A percentile compares a stretch with the other conserved stretches of the same genome.
Conservation (phyloP, 2,888 invertebrate genomes). For the Muscina levida region DNA sequence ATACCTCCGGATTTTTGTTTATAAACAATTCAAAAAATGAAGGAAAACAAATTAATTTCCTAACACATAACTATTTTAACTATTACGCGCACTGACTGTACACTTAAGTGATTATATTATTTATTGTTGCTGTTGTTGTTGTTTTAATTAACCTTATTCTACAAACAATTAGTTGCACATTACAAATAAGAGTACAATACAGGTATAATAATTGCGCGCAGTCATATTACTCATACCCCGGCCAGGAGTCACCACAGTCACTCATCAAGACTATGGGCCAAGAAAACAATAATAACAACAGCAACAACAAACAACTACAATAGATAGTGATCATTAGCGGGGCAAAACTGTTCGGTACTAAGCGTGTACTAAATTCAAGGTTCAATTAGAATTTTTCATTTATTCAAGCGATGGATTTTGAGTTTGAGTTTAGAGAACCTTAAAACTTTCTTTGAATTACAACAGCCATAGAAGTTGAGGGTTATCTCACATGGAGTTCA, state of each 20-base stretch:
- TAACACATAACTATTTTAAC: constrained; percentile 23
- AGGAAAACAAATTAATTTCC: constrained; percentile 40
- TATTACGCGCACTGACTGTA: background rate
- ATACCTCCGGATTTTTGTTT: constrained; percentile 9
- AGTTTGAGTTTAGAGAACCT: too few relatives aligned
- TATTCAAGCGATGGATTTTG: background rate
- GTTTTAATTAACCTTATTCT: constrained; percentile 55
- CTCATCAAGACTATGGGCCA: background rate
- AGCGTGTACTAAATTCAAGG: background rate
- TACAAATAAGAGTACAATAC: constrained; percentile 24
- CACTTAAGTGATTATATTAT: too few relatives aligned
- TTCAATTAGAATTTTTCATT: background rate
- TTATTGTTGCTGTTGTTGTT: constrained; percentile 31
- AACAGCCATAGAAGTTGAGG: constrained; percentile 25
- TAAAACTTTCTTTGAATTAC: constrained; percentile 26
- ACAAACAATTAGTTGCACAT: constrained; percentile 45
- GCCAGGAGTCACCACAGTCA: background rate
- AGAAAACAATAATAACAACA: constrained; percentile 11
- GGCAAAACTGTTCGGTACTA: background rate
- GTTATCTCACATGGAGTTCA: constrained; percentile 54
- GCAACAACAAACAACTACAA: too few relatives aligned
- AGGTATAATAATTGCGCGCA: background rate
- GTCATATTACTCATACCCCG: background rate
- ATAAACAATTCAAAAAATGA: background rate
- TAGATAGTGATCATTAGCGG: too few relatives aligned